Evolutionary conservation across 2,113 vertebrate genomes (phyloP), one percentile per base, ranked within the genome.

Genomic region (Stegostoma tigrinum): DNA sequence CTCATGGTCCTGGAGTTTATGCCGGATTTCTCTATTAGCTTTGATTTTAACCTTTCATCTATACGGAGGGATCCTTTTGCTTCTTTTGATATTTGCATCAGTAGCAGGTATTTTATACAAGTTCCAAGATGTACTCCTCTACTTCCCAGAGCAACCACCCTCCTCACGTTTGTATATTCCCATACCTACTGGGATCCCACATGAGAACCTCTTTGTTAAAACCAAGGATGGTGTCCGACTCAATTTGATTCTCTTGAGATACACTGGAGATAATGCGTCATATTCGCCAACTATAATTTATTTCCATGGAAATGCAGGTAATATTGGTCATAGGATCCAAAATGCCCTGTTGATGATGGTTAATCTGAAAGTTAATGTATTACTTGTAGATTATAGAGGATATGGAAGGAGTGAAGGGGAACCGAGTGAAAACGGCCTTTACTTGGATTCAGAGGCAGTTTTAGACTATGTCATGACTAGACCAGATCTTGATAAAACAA

Each of bases 41-140:
- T 98, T 99, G 96, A 99, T 99, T 97, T 98, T 99, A 96, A 99
- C 99, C 96, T 99, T 99, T 96, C 99, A 99, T 96, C 97, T 99
- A 94, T 98, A 99, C 0, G 99, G 99, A 94, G 99, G 99, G 91
- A 96, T 99, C 96, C 96, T 98, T 93, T 97, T 99, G 96, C 98
- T 99, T 64, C 97, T 98, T 95, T 97, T 99, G 96, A 99, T 99
- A 97, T 97, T 99, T 96, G 97, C 98, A 23, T 99, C 99, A 0
- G 98, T 99, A 96, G 98, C 98, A 0, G 99, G 98, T 94, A 99
- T 99, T 97, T 97, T 99, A 2, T 99, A 99, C 97, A 99, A 99
- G 96, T 99, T 99, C 97, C 99, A 99, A 97, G 99, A 99, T 96
- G 98, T 99, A 67, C 97, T 99, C 96, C 99, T 99, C 93, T 99